A percentile compares a stretch with the other conserved stretches of the same genome.
Conservation (phyloP, 2,797 vertebrate genomes). For the Sebastes reedi region DNA sequence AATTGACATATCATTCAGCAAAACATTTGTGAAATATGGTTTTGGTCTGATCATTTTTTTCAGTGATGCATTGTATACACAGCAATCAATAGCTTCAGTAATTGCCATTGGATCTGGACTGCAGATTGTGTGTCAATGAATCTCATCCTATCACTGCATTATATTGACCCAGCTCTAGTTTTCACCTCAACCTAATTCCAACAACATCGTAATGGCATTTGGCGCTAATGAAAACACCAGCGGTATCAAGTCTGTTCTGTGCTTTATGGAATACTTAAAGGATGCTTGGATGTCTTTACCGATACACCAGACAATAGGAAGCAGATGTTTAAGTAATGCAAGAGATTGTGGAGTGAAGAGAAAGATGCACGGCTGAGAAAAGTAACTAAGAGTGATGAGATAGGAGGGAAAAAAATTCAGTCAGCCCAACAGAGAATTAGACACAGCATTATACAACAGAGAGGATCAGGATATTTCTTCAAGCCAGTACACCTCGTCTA, state of each 20-base stretch:
- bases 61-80: slow-evolving; percentile 55
- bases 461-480: slow-evolving; percentile 18
- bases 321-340: slow-evolving; percentile 16
- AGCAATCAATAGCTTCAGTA: slow-evolving; percentile 59
- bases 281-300: not conserved
- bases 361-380: not conserved
- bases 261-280: slow-evolving; percentile 34
- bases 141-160: slow-evolving; percentile 60
- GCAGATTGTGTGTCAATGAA: slow-evolving; percentile 64
- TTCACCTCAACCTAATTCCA: slow-evolving; percentile 42
- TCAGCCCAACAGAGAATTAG: not conserved
- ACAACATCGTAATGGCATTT: slow-evolving; percentile 13
- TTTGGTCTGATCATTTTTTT: slow-evolving; percentile 25
- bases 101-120: slow-evolving; percentile 61
- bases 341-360: slow-evolving; percentile 6
- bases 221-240: slow-evolving; percentile 37
- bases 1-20: slow-evolving; percentile 20
- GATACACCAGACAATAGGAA: not conserved
- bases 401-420: not conserved
- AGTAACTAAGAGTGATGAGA: slow-evolving; percentile 12
- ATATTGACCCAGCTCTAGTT: slow-evolving; percentile 52
- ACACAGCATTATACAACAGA: not conserved
- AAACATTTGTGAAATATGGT: slow-evolving; percentile 45
- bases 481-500: not conserved
- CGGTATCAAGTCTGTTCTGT: slow-evolving; percentile 11